Evolutionary conservation across 2,888 invertebrate genomes (phyloP).

Genomic region (Ochropleura leucogaster): DNA sequence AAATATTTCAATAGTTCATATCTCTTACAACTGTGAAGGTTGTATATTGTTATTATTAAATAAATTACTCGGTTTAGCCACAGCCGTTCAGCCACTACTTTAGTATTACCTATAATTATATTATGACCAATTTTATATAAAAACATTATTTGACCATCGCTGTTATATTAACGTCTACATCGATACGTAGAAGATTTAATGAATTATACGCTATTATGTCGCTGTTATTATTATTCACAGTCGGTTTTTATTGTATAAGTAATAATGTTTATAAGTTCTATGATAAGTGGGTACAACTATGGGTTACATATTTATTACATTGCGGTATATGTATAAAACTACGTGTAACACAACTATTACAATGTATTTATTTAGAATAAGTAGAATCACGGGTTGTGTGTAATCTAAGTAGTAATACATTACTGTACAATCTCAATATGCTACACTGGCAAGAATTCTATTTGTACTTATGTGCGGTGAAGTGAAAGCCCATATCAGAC

Average conservation of each 20-base stretch:
- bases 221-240: conserved; percentile 34
- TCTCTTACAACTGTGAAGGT: conserved; percentile 51
- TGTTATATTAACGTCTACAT: conserved; percentile 31
- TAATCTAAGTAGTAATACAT: conserved; percentile 55
- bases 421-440: conserved; percentile 54
- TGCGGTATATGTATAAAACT: conserved; percentile 43
- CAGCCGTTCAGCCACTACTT: conserved; percentile 51
- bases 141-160: conserved; percentile 40
- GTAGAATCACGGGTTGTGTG: conserved; percentile 57
- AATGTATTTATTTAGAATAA: conserved; percentile 59
- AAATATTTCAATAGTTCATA: conserved; percentile 60
- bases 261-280: conserved; percentile 21
- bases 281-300: conserved; percentile 37
- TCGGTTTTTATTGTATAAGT: conserved; percentile 18
- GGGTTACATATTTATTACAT: conserved; percentile 10
- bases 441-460: conserved; percentile 80
- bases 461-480: conserved; percentile 79
- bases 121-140: conserved; percentile 23
- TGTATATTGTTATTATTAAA: conserved; percentile 35
- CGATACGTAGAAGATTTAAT: conserved; percentile 19
- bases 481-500: conserved; percentile 35
- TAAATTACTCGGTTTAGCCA: conserved; percentile 40
- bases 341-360: conserved; percentile 57
- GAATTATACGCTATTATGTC: conserved; percentile 21
- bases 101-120: conserved; percentile 17